Evolutionary conservation across 2,797 vertebrate species (phyloP), one percentile per base, ranked within the genome.

Genomic region (Hirundo rustica): DNA sequence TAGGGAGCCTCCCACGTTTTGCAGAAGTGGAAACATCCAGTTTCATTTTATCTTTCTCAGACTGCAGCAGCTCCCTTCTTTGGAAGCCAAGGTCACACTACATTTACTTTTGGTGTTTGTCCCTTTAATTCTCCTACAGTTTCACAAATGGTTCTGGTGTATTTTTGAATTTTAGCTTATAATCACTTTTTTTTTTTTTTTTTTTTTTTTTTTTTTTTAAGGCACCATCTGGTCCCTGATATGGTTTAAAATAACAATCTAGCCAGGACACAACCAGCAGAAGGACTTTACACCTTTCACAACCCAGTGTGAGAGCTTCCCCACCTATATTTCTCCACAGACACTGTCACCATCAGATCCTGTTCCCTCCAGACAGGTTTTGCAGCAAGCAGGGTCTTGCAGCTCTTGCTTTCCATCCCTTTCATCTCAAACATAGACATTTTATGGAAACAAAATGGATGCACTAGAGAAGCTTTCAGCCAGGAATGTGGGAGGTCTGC

Each of bases 151-250:
- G 34, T 92, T 93, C 89, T 95, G 38, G 27, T 67, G 72, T 85
- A 82, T 91, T 95, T 96, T 94, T 73, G 85, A 73, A 88, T 87
- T 96, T 89, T 75, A 95, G 57, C 67, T 85, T 95, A 94, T 51
- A 95, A 82, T 66, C 45, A 47, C n/a, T 5, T 42, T 64, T 88
- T 88, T 61, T 80, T 47, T 85, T 86, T 64, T 74, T 38, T 38
- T 38, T 36, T 36, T 38, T 38, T 38, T 38, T 38, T 38, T 38
- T 38, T 38, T 38, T 88, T 84, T 32, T 51, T 36, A n/a, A 87
- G 36, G 53, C 77, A 87, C 83, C 89, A 93, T 95, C 95, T 96
- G 94, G 74, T 96, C 75, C 34, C 77, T 94, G 88, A 61, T 85
- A 51, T 27, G n/a, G 67, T 93, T 95, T 95, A 85, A 95, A 96